Base-by-base conservation (phyloP, 2,113 vertebrate species). In the Apistogramma diplotaenia region DNA sequence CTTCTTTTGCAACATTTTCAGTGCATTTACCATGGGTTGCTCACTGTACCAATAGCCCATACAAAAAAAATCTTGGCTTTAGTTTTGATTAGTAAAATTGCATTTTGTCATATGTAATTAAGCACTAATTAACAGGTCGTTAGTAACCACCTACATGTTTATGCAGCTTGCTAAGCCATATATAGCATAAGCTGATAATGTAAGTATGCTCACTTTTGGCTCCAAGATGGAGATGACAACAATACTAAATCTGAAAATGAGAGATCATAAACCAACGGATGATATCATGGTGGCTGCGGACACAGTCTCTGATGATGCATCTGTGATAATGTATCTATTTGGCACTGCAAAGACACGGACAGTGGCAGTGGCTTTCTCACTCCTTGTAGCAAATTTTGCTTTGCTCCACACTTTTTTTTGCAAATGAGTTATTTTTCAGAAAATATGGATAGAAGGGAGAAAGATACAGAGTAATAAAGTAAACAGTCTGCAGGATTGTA, bases 341-440 rank as follows among this genome's bases (percentile, higher is more conserved):
- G 29, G 57, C 57, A 59, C 16, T 11, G 37, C 43, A 67, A 27
- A 74, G 11, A 70, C 58, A 49, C 6, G 19, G 21, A 10, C 15
- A 55, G 57, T 21, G 11, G 10, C 37, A 37, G 16, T 40, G n/a
- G 2, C 27, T 58, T 76, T 49, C 8, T 12, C 46, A n/a, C 7
- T 29, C 21, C 51, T 12, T 37, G 51, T 5, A 53, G 55, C 15
- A 75, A 59, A 37, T 15, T 15, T 11, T 35, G 11, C 18, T 57
- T 46, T 81, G 10, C 56, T 60, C 8, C 65, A 15, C 53, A 31
- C 33, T 70, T 61, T 74, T 74, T 43, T 71, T 27, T 56, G 23
- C 27, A 59, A 56, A 65, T 56, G 0, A 49, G 23, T 25, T 49
- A 49, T 49, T 49, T 67, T 67, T 49, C n/a, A 2, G 11, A 75